Evolutionary conservation across 1,140 invertebrate genomes (phyloP).

Genomic region (Varroa destructor): DNA sequence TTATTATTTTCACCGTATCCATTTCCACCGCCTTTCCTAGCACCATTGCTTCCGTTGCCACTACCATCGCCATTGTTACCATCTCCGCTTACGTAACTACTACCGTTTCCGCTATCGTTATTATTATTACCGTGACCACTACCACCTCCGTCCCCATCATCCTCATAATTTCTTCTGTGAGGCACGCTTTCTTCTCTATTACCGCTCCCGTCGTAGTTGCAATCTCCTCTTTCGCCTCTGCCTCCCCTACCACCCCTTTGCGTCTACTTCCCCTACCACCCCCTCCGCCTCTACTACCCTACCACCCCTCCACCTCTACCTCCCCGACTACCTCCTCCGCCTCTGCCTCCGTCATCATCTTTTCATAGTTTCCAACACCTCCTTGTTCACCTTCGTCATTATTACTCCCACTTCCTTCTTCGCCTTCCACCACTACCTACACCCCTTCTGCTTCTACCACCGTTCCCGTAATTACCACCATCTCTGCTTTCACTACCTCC

Average conservation of each 20-base stretch:
- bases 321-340: conserved; percentile 28
- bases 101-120: conserved; percentile 20
- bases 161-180: conserved; percentile 11
- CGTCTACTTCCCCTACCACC: conserved; percentile 30
- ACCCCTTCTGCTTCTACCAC: conserved; percentile 34
- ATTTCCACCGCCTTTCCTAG: not conserved
- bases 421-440: conserved; percentile 15
- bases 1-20: not conserved
- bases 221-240: conserved; percentile 9
- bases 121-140: not conserved
- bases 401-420: not conserved
- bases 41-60: not conserved
- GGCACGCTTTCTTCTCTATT: conserved; percentile 12
- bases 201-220: conserved; percentile 24
- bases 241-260: conserved; percentile 12
- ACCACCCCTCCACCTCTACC: conserved; percentile 13
- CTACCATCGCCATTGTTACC: not conserved
- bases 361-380: conserved; percentile 27
- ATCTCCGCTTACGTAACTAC: conserved; percentile 29
- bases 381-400: conserved; percentile 9
- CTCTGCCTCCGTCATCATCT: conserved; percentile 23
- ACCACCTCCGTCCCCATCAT: conserved; percentile 26
- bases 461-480: conserved; percentile 39
- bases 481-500: conserved; percentile 23
- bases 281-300: conserved; percentile 16